These are phyloP conservation scores for Folsomia candida DNA, from an alignment of 2,888 invertebrate genomes.

Conservation along the genomic window DNA sequence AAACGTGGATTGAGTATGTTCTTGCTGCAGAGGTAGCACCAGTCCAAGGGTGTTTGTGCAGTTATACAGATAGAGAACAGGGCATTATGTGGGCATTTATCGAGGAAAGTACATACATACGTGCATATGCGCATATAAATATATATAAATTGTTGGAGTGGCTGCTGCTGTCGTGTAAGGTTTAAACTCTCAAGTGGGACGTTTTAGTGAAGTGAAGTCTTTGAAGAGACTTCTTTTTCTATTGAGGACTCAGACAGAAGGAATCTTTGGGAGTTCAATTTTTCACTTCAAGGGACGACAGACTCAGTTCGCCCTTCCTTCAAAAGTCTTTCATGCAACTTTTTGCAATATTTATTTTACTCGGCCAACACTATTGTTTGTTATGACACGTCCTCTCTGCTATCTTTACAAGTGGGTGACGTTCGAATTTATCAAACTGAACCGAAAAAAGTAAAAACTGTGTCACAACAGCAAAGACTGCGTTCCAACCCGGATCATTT, in stretches of 20 bases:
- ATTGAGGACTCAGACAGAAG: background rate
- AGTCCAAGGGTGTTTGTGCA: too few relatives aligned
- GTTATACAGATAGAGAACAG: too few relatives aligned
- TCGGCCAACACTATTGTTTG: slow-evolving; percentile 41
- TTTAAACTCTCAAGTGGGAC: slow-evolving; percentile 6
- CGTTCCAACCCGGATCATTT: background rate
- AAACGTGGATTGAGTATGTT: too few relatives aligned
- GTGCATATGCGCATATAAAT: too few relatives aligned
- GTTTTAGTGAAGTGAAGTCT: slow-evolving; percentile 8
- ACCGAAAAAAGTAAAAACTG: slow-evolving; percentile 21
- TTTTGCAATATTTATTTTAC: slow-evolving; percentile 51
- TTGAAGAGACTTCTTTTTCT: slow-evolving; percentile 5
- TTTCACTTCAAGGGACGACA: slow-evolving; percentile 13
- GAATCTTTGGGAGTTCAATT: slow-evolving; percentile 10
- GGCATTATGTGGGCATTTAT: too few relatives aligned
- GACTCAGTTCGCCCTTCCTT: background rate
- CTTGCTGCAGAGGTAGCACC: too few relatives aligned
- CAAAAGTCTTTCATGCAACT: slow-evolving; percentile 25
- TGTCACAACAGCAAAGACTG: slow-evolving; percentile 19
- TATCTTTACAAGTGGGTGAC: slow-evolving; percentile 50
- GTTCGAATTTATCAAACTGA: slow-evolving; percentile 50
- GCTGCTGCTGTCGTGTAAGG: too few relatives aligned
- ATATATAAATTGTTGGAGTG: too few relatives aligned
- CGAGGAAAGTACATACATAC: too few relatives aligned
- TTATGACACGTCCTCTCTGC: slow-evolving; percentile 46